Evolutionary conservation across 1,140 invertebrate species (phyloP), one percentile per base, ranked within the genome.

Genomic region (Conus ventricosus): DNA sequence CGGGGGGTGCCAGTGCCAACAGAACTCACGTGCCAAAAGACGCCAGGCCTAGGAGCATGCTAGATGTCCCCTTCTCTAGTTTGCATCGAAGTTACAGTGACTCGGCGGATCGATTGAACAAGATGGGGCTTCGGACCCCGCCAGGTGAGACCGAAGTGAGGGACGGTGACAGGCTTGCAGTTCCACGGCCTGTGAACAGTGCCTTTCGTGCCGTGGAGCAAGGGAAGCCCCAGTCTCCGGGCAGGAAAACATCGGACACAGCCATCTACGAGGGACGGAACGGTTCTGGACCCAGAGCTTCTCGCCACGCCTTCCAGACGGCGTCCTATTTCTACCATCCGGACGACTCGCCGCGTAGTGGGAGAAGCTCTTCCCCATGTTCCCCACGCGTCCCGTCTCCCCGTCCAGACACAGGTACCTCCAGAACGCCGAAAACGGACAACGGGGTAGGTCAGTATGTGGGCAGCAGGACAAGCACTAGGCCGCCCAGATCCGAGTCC

Each of bases 11-110:
- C 57, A 84, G 55, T 88, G 55, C 85, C 23, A 88, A 39, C 51
- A 88, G 76, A 39, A 67, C 71, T 81, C 63, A 51, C 57, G 54
- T 53, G 87, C 17, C 23, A 51, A 83, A 54, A 60, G 57, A 67
- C 82, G 17, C 54, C n/a, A n/a, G 82, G 82, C 60, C 83, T 8
- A 60, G 54, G 51, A 27, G 83, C 60, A 67, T 85, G 63, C 75
- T 85, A 55, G 84, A 87, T 5, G 20, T 84, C 15, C 87, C 88
- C 57, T 15, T 25, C 83, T 67, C 83, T 27, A 88, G 85, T 88
- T 67, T 92, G 51, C 92, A 92, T 25, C 88, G 92, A 71, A 91
- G 91, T 88, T 76, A 78, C 63, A 91, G 91, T 90, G 92, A 92
- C 84, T 91, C 91, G 55, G 88, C 90, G 4, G 89, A 91, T 13